Conservation (phyloP, 2,113 vertebrate genomes). For the Sander lucioperca region DNA sequence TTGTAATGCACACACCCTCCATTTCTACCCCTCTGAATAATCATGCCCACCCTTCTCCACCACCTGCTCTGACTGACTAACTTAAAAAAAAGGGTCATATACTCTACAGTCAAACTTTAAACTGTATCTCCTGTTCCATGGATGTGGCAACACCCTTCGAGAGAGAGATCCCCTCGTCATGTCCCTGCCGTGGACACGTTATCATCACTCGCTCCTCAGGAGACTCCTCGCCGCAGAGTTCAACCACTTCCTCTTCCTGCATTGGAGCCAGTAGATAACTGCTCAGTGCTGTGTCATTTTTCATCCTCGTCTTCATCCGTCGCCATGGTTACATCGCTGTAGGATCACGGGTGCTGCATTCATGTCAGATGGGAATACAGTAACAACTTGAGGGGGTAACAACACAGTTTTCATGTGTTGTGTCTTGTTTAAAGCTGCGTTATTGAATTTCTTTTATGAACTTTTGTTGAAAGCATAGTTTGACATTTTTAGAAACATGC, state of each 20-base stretch:
- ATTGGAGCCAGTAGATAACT: constrained; percentile 61
- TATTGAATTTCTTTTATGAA: background rate
- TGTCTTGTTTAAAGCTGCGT: background rate
- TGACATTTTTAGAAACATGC: background rate
- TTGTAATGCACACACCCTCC: constrained; percentile 52
- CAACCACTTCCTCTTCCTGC: constrained; percentile 71
- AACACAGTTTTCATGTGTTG: background rate
- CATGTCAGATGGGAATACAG: constrained; percentile 43
- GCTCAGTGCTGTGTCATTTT: constrained; percentile 46
- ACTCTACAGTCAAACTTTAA: constrained; percentile 26
- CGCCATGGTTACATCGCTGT: constrained; percentile 43
- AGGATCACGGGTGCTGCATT: constrained; percentile 57
- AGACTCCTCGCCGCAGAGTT: constrained; percentile 44
- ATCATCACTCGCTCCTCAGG: constrained; percentile 48
- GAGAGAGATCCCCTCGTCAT: constrained; percentile 1
- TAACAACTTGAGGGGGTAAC: background rate
- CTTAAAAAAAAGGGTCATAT: background rate
- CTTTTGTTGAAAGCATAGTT: background rate
- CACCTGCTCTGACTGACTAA: constrained; percentile 37
- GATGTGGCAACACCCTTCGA: constrained; percentile 18
- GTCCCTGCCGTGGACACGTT: constrained; percentile 19
- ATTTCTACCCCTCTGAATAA: constrained; percentile 39
- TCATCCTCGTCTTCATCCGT: constrained; percentile 57
- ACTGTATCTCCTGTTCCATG: constrained; percentile 22
- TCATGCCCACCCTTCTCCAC: constrained; percentile 26